phyloP scores from a whole-genome alignment of 2,797 vertebrate genomes.

The Amphiprion clarkii region DNA sequence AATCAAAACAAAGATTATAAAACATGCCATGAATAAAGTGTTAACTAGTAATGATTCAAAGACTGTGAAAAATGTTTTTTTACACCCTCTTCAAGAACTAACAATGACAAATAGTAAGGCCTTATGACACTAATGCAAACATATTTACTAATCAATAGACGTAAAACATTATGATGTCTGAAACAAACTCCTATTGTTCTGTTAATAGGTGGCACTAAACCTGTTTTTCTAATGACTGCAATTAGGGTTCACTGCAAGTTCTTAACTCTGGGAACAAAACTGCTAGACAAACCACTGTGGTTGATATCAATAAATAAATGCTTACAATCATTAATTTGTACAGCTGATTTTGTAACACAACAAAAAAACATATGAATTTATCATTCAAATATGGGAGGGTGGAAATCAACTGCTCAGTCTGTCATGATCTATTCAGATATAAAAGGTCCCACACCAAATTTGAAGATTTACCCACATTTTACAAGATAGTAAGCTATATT shows the following conservation, averaged over 20 bases:
- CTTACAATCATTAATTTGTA: background rate
- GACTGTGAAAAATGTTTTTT: background rate
- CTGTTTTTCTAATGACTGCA: conserved; percentile 61
- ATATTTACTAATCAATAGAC: conserved; percentile 51
- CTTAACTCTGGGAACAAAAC: conserved; percentile 22
- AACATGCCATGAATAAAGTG: conserved; percentile 6
- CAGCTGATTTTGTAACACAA: too few species aligned
- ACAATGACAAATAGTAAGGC: conserved; percentile 14
- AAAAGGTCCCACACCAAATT: too few species aligned
- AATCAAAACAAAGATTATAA: conserved; percentile 14
- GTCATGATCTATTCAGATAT: too few species aligned
- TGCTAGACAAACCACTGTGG: background rate
- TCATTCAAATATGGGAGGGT: too few species aligned
- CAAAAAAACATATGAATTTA: too few species aligned
- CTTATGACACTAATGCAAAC: conserved; percentile 20
- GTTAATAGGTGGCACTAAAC: conserved; percentile 69
- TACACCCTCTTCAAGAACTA: background rate
- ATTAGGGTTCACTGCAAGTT: conserved; percentile 44
- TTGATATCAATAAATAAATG: background rate
- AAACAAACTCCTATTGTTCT: conserved; percentile 58
- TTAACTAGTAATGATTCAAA: conserved; percentile 2
- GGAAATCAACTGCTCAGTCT: too few species aligned
- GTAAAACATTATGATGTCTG: conserved; percentile 26
- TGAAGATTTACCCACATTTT: too few species aligned
- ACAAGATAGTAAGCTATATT: too few species aligned